Evolutionary conservation across 2,797 vertebrate genomes (phyloP).

Genomic region (Typhlichthys eigenmanni): DNA sequence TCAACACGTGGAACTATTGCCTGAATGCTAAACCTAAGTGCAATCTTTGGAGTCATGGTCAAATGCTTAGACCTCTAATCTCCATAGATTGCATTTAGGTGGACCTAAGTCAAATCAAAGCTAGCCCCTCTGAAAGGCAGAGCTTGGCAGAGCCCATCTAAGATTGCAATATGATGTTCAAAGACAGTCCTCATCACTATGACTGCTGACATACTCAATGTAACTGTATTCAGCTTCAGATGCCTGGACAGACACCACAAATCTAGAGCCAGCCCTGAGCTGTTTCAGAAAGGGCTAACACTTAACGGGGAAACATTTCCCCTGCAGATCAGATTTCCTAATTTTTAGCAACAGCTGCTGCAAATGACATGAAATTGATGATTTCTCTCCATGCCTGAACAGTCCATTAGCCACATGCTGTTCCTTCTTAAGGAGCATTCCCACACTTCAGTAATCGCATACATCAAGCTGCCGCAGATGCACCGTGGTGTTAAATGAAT

Average conservation of each 20-base stretch:
- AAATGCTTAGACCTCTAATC: too few relatives aligned
- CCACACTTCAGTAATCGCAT: slow-evolving; percentile 40
- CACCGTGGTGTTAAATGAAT: slow-evolving; percentile 44
- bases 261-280: slow-evolving; percentile 48
- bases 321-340: slow-evolving; percentile 39
- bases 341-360: slow-evolving; percentile 54
- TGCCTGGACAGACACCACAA: slow-evolving; percentile 38
- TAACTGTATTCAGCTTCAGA: slow-evolving; percentile 53
- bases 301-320: slow-evolving; percentile 25
- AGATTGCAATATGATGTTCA: slow-evolving; percentile 46
- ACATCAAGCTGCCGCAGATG: slow-evolving; percentile 42
- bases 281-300: slow-evolving; percentile 39
- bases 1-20: slow-evolving; percentile 7
- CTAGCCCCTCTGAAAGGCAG: slow-evolving; percentile 10
- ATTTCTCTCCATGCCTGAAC: slow-evolving; percentile 47
- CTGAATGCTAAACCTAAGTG: slow-evolving; percentile 13
- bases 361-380: slow-evolving; percentile 60
- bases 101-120: neutral
- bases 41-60: too few relatives aligned
- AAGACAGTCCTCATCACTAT: slow-evolving; percentile 50
- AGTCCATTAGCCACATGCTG: slow-evolving; percentile 68
- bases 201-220: slow-evolving; percentile 54
- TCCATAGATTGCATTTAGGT: too few relatives aligned
- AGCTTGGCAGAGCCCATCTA: slow-evolving; percentile 28
- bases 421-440: slow-evolving; percentile 41